phyloP scores from a whole-genome alignment of 2,113 vertebrate species.

The Callorhinus ursinus region DNA sequence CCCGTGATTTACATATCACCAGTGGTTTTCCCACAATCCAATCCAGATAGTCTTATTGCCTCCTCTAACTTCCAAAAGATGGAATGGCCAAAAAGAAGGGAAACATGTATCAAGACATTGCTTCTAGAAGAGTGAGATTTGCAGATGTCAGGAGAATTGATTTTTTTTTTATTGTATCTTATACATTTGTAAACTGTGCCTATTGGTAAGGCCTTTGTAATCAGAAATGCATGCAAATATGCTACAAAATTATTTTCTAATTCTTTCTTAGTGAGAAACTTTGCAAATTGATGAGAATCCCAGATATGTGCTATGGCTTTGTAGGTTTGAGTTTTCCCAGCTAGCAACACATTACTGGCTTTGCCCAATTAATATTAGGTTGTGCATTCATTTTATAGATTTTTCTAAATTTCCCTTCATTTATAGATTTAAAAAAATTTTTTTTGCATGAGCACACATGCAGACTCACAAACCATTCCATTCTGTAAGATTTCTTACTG shows the following conservation, averaged over 20 bases:
- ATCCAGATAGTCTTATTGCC: not conserved
- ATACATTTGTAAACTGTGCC: not conserved
- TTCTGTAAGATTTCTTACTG: not conserved
- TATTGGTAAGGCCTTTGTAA: not conserved
- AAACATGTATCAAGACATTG: not conserved
- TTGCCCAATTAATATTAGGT: not conserved
- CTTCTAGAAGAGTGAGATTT: not conserved
- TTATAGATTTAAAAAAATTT: not conserved
- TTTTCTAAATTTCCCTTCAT: not conserved
- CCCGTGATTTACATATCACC: not conserved
- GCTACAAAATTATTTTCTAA: not conserved
- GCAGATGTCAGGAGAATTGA: not conserved
- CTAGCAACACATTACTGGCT: not conserved
- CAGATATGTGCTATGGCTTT: not conserved
- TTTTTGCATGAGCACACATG: not conserved
- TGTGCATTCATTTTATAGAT: not conserved
- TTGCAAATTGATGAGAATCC: not conserved
- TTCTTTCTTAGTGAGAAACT: not conserved
- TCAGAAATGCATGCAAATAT: not conserved
- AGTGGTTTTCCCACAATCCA: not conserved
- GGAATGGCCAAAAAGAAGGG: not conserved
- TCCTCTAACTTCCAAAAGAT: not conserved
- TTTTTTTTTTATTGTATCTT: not conserved
- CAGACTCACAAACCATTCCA: not conserved
- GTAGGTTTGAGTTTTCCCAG: not conserved